Conservation (phyloP, 2,113 vertebrate species). For the Ancistrus triradiatus region DNA sequence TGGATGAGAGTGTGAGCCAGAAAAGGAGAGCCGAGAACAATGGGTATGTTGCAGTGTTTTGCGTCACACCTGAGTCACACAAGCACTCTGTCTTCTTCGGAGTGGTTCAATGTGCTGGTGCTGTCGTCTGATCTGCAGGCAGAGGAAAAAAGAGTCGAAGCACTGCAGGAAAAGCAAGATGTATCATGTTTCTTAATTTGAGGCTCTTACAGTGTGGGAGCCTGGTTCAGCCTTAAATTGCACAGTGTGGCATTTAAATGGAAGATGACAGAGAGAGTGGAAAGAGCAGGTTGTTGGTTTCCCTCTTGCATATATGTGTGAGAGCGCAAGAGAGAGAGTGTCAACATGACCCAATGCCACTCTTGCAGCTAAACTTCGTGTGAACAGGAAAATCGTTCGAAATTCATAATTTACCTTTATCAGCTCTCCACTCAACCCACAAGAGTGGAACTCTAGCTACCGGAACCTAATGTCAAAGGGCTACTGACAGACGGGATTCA, state of each 20-base stretch:
- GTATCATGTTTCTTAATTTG: constrained; percentile 11
- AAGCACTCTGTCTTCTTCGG: no score
- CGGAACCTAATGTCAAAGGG: constrained; percentile 56
- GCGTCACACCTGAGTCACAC: constrained; percentile 45
- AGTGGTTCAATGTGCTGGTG: constrained; percentile 3
- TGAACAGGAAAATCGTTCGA: constrained; percentile 25
- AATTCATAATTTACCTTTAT: constrained; percentile 41
- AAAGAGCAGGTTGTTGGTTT: neutral
- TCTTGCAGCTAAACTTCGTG: neutral
- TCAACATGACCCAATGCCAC: constrained; percentile 5
- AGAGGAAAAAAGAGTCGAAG: neutral
- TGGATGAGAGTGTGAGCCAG: constrained; percentile 14
- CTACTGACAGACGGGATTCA: constrained; percentile 53
- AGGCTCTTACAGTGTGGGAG: neutral
- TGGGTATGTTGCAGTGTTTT: constrained; percentile 36
- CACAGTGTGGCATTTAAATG: constrained; percentile 2
- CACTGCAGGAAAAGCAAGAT: constrained; percentile 1
- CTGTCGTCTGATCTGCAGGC: constrained; percentile 13
- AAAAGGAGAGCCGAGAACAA: constrained; percentile 39
- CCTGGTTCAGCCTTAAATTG: constrained; percentile 1
- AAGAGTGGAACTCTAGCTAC: constrained; percentile 50
- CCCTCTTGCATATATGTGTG: constrained; percentile 2
- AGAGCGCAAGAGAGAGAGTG: neutral
- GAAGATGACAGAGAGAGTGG: constrained; percentile 5
- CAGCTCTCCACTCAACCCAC: constrained; percentile 21